phyloP scores from a whole-genome alignment of 2,888 invertebrate species.

The Heliconius cydno region DNA sequence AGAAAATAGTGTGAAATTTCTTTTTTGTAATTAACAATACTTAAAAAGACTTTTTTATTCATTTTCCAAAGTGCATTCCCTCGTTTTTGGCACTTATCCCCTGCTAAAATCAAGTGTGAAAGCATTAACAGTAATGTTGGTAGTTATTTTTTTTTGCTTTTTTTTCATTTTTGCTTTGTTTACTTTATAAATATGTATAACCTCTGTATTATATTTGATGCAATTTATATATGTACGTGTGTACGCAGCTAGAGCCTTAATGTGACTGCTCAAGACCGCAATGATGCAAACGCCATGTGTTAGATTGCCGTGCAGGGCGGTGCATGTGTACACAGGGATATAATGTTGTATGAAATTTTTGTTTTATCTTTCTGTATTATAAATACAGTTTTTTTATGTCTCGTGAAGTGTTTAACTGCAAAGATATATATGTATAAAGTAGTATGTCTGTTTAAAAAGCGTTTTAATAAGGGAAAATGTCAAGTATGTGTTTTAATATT shows the following conservation, averaged over 20 bases:
- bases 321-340: constrained; percentile 13
- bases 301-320: constrained; percentile 22
- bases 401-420: too few relatives aligned
- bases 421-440: too few relatives aligned
- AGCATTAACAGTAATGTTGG: not conserved
- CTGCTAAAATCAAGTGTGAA: not conserved
- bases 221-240: not conserved
- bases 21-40: not conserved
- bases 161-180: not conserved
- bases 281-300: constrained; percentile 29
- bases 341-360: not conserved
- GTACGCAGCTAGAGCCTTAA: not conserved
- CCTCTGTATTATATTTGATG: not conserved
- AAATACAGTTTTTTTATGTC: too few relatives aligned
- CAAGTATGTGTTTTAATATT: too few relatives aligned
- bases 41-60: constrained; percentile 2
- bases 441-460: too few relatives aligned
- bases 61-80: constrained; percentile 34
- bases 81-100: constrained; percentile 27
- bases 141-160: not conserved
- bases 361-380: not conserved
- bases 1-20: too few relatives aligned
- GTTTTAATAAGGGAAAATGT: too few relatives aligned
- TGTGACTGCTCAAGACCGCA: not conserved
- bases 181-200: not conserved